Evolutionary conservation across 2,113 vertebrate species (phyloP), one percentile per base, ranked within the genome.

Genomic region (Notothenia rossii): DNA sequence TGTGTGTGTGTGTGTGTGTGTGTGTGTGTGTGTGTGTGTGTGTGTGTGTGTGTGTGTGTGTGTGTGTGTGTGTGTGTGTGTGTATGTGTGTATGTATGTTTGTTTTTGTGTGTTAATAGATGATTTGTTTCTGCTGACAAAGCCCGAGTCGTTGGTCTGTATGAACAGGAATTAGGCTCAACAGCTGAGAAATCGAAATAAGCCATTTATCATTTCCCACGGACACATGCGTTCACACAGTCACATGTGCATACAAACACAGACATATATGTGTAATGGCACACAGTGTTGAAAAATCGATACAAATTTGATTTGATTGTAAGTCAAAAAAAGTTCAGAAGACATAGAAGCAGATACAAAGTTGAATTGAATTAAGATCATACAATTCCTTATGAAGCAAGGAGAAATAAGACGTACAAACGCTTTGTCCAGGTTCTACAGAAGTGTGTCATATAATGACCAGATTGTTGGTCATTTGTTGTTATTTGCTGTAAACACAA

Each of bases 121-220:
- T 91, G 60, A 76, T 91, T 91, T 88, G 82, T 86, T 93, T 88
- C 81, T 91, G 91, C 89, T 91, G 92, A 91, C 86, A 76, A 88
- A 81, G 85, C 83, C 68, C 29, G 12, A 1, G 72, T 65, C 10
- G 25, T 56, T 77, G 58, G 71, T 74, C 73, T 71, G 53, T 73
- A 80, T 72, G 79, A 90, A 85, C 50, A 20, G 70, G 72, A 49
- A 55, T 61, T 65, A 10, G 65, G 51, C 65, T 86, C 67, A 74
- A 88, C 84, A 85, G 74, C 87, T 82, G 68, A 79, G 74, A 48
- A 82, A 82, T 91, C 82, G 77, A 91, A 92, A 87, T 59, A 59
- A 89, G 62, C 61, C 81, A 88, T 92, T 86, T 75, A 81, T 92
- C 87, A 92, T 90, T 86, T 86, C 69, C 61, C 54, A 71, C 25